Evolutionary conservation across 1,140 invertebrate genomes (phyloP).

Genomic region (Hydropsyche tenuis): DNA sequence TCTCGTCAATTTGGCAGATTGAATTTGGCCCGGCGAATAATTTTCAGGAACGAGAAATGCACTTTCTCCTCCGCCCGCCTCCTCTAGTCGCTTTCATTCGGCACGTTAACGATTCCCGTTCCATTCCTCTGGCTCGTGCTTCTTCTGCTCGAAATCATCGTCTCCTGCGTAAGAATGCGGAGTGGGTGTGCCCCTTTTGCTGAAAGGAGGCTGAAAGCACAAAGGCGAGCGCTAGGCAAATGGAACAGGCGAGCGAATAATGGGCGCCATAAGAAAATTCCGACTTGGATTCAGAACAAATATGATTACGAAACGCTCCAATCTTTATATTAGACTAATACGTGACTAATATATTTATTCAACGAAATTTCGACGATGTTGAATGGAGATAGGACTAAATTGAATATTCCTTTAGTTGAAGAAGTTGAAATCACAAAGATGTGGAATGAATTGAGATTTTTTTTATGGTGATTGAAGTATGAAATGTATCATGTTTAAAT

Average conservation of each 20-base stretch:
- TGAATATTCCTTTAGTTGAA: too few species aligned
- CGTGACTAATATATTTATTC: too few species aligned
- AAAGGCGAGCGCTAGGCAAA: slow-evolving; percentile 26
- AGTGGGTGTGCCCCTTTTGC: neutral
- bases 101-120: neutral
- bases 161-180: neutral
- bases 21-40: neutral
- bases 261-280: slow-evolving; percentile 37
- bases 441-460: too few species aligned
- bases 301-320: slow-evolving; percentile 40
- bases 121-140: neutral
- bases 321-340: too few species aligned
- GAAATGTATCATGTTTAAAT: neutral
- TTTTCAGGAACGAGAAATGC: neutral
- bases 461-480: neutral
- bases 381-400: too few species aligned
- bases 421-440: too few species aligned
- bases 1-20: slow-evolving; percentile 1
- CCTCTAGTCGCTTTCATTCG: neutral
- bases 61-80: too few species aligned
- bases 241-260: slow-evolving; percentile 45
- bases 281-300: slow-evolving; percentile 46
- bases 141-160: neutral
- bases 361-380: too few species aligned
- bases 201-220: slow-evolving; percentile 38